phyloP scores from a whole-genome alignment of 2,113 vertebrate genomes.

The Sapajus apella region DNA sequence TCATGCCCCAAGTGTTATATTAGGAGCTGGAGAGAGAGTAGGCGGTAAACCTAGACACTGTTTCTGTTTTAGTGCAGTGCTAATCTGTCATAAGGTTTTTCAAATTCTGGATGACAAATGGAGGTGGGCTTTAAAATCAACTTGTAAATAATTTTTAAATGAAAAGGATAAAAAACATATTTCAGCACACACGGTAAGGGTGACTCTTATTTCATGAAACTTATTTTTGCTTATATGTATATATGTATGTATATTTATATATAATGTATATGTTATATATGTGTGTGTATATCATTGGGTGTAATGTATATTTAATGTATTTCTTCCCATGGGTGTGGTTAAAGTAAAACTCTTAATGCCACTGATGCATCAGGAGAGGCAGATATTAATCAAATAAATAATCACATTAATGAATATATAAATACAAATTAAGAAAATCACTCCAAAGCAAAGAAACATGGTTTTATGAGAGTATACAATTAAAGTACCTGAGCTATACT shows the following conservation, averaged over 20 bases:
- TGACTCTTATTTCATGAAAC: slow-evolving; percentile 13
- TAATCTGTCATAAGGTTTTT: not conserved
- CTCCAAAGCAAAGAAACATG: not conserved
- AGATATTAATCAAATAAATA: not conserved
- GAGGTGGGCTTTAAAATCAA: not conserved
- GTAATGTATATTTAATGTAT: not conserved
- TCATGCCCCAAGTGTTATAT: not conserved
- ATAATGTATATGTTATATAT: not conserved
- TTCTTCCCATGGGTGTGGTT: not conserved
- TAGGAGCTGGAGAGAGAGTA: not conserved
- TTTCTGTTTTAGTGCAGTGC: slow-evolving; percentile 19
- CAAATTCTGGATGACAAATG: slow-evolving; percentile 27
- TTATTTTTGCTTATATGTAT: not conserved
- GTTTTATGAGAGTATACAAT: slow-evolving; percentile 24
- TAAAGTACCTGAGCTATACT: not conserved
- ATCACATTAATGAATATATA: slow-evolving; percentile 11
- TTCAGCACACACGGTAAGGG: not conserved
- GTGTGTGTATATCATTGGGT: not conserved
- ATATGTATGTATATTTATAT: not conserved
- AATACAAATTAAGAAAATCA: slow-evolving; percentile 25
- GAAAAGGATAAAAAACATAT: slow-evolving; percentile 13
- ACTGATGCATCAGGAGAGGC: not conserved
- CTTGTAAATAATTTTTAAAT: slow-evolving; percentile 7
- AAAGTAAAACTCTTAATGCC: slow-evolving; percentile 46
- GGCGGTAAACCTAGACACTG: slow-evolving; percentile 9